Percentiles rank a stretch among this genome's conserved stretches.
These are phyloP conservation scores for Corythucha ciliata DNA, from an alignment of 2,888 invertebrate genomes.

Conservation along the genomic window DNA sequence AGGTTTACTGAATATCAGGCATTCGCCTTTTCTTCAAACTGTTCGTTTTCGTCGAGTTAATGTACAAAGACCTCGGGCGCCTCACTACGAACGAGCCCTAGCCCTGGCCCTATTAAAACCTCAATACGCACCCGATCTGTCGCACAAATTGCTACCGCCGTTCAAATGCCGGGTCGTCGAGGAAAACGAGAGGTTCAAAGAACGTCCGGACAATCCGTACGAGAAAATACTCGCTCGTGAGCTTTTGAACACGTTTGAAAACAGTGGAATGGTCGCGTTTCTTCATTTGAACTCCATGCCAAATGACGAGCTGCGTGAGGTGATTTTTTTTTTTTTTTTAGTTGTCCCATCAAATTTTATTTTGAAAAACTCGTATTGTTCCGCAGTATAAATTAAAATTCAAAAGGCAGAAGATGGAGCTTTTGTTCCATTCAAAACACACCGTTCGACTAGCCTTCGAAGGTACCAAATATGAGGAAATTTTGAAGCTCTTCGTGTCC, in stretches of 20 bases:
- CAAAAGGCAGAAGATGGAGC: slow-evolving; percentile 57
- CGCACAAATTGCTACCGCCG: no score
- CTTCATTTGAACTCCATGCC: slow-evolving; percentile 62
- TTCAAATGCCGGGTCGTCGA: no score
- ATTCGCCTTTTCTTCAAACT: slow-evolving; percentile 21
- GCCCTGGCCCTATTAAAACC: slow-evolving; percentile 58
- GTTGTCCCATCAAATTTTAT: neutral
- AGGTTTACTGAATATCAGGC: slow-evolving; percentile 21
- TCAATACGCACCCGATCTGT: slow-evolving; percentile 44
- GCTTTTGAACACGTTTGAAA: slow-evolving; percentile 57
- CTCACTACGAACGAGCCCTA: slow-evolving; percentile 59
- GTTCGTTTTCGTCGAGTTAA: slow-evolving; percentile 54
- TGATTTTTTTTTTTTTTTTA: slow-evolving; percentile 42
- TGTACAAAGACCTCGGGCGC: slow-evolving; percentile 59
- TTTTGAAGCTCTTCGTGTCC: slow-evolving; percentile 54
- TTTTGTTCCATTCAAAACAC: slow-evolving; percentile 55
- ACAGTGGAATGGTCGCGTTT: slow-evolving; percentile 61
- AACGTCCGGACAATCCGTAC: slow-evolving; percentile 55
- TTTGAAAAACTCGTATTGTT: slow-evolving; percentile 7
- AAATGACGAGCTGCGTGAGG: slow-evolving; percentile 55
- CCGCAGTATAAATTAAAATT: slow-evolving; percentile 41
- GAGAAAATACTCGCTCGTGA: slow-evolving; percentile 63
- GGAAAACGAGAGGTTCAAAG: slow-evolving; percentile 37
- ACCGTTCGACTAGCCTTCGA: slow-evolving; percentile 57
- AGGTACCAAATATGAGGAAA: slow-evolving; percentile 57